phyloP scores from a whole-genome alignment of 2,888 invertebrate species.

The Norana najaformis region DNA sequence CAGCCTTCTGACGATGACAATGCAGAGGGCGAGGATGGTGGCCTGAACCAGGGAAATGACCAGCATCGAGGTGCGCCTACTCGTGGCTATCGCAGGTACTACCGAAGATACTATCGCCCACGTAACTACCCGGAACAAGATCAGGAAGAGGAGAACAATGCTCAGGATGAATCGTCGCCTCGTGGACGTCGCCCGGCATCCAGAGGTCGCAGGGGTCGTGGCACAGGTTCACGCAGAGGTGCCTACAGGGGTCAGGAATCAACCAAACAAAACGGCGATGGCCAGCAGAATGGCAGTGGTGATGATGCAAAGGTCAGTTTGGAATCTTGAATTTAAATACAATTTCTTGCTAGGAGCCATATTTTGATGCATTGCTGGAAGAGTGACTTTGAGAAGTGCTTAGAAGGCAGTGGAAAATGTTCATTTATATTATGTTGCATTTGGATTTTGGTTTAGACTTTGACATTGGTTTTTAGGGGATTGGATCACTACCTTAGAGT shows the following conservation, averaged over 20 bases:
- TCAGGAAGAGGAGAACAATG: conserved; percentile 8
- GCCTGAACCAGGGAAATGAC: neutral
- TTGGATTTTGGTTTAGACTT: no score
- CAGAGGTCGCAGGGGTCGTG: neutral
- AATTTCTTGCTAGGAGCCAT: neutral
- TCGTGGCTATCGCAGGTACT: conserved; percentile 9
- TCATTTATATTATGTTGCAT: no score
- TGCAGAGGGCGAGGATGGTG: neutral
- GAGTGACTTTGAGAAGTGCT: no score
- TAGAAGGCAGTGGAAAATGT: no score
- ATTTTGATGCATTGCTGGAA: neutral
- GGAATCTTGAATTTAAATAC: neutral
- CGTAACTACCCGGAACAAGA: neutral
- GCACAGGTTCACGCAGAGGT: neutral
- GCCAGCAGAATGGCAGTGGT: conserved; percentile 19
- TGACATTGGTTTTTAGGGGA: no score
- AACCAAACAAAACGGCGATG: neutral
- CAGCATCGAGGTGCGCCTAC: neutral
- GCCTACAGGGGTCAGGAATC: neutral
- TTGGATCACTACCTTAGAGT: no score
- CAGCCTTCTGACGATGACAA: conserved; percentile 23
- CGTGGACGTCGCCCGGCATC: neutral
- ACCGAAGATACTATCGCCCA: conserved; percentile 8
- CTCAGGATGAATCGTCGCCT: conserved; percentile 13
- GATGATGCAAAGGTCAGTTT: neutral